Base-by-base conservation (phyloP, 2,113 vertebrate species). In the Ptychochromis oligacanthus region DNA sequence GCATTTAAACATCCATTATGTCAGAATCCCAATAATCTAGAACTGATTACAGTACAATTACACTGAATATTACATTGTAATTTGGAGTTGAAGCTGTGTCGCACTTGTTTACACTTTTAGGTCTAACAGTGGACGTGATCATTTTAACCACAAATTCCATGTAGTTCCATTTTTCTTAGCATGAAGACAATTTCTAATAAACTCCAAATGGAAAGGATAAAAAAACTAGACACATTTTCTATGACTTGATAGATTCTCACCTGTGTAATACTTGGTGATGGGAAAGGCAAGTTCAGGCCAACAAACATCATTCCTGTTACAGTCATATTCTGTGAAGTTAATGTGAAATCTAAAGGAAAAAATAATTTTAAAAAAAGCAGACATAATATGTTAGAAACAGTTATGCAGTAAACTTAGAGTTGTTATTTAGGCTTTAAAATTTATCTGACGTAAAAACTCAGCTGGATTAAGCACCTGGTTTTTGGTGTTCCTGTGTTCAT, bases 261-360 rank as follows among this genome's bases (percentile, higher is more conserved):
- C 98, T 94, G 95, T 97, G 80, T 99, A 99, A 94, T 96, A 96
- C 17, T 40, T 94, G 7, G 97, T 98, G 79, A 98, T 2, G 0
- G 98, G 98, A 58, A 97, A 99, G 0, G 96, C 92, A 0, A 99
- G 96, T 2, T 99, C 96, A 1, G 96, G 97, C 98, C 98, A 99
- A 78, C 98, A 99, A 57, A 98, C 95, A 1, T 98, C 97, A 24
- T 99, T 99, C 70, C 91, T 94, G 89, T 94, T 92, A 88, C 98
- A 99, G 94, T 99, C 97, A n/a, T 97, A 98, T 84, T 98, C 98
- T 4, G 97, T 97, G 31, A 97, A 97, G 92, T 97, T 98, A n/a
- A 97, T 95, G 89, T 96, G 96, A 93, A 97, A 99, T 64, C 98
- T 99, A 80, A 75, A 54, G 31, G 56, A 3, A 83, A 72, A 70